Conservation (phyloP, 1,140 invertebrate species). For the Drosophila varians region DNA sequence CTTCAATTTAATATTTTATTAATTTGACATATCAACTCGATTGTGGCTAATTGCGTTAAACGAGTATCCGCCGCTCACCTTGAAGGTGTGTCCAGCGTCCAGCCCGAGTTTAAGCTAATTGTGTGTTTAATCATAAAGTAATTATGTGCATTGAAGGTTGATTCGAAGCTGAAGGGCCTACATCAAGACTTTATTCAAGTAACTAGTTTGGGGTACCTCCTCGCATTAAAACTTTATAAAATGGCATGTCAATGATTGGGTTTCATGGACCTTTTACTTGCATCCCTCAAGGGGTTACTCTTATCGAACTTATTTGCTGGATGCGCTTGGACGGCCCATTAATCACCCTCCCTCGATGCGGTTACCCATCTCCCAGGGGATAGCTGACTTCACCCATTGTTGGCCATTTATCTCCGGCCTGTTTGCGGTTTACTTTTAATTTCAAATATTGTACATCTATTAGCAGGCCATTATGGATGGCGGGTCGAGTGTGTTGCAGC, state of each 20-base stretch:
- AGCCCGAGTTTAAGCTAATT: slow-evolving; percentile 47
- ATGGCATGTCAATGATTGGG: neutral
- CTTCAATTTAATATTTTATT: slow-evolving; percentile 74
- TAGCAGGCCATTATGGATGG: slow-evolving; percentile 62
- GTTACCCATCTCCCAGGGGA: slow-evolving; percentile 6
- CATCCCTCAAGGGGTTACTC: neutral
- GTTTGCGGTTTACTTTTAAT: slow-evolving; percentile 71
- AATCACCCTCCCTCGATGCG: slow-evolving; percentile 37
- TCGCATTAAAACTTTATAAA: neutral
- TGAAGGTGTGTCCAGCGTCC: slow-evolving; percentile 51
- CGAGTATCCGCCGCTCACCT: slow-evolving; percentile 51
- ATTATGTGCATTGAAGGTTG: slow-evolving; percentile 21
- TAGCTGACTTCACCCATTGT: slow-evolving; percentile 33
- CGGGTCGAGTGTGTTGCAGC: slow-evolving; percentile 54
- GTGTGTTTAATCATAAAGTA: slow-evolving; percentile 12
- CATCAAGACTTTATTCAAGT: neutral
- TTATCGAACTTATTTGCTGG: slow-evolving; percentile 27
- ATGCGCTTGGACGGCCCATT: slow-evolving; percentile 29
- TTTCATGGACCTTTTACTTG: slow-evolving; percentile 5
- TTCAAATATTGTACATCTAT: slow-evolving; percentile 62
- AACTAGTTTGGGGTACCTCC: no score
- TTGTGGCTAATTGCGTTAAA: slow-evolving; percentile 82
- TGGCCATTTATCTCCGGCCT: slow-evolving; percentile 62
- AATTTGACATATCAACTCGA: slow-evolving; percentile 80
- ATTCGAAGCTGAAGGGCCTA: neutral